These are phyloP conservation scores for Leptura quadrifasciata DNA, from an alignment of 2,888 invertebrate genomes.

Conservation along the genomic window DNA sequence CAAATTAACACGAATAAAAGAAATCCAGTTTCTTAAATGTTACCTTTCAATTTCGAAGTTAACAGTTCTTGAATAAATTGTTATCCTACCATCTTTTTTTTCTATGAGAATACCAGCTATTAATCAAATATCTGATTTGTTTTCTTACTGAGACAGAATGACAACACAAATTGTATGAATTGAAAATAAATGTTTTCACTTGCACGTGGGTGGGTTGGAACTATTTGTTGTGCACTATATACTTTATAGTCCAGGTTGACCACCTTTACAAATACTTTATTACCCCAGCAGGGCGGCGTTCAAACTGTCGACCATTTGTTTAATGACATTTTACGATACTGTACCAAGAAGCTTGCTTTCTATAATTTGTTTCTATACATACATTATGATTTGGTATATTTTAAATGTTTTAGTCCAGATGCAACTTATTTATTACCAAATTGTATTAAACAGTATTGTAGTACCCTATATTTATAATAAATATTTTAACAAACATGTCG, in stretches of 20 bases:
- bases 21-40: no score
- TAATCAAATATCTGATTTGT: no score
- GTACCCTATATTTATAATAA: no score
- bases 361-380: slow-evolving; percentile 16
- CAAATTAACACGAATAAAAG: no score
- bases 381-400: neutral
- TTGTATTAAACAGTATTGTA: no score
- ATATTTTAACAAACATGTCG: no score
- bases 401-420: neutral
- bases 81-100: no score
- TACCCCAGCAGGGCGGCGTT: slow-evolving; percentile 44
- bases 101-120: no score
- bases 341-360: slow-evolving; percentile 38
- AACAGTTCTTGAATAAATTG: no score
- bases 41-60: no score
- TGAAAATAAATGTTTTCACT: slow-evolving; percentile 22
- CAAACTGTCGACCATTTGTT: slow-evolving; percentile 45
- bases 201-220: slow-evolving; percentile 35
- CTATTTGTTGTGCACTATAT: slow-evolving; percentile 35
- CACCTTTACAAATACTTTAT: slow-evolving; percentile 51
- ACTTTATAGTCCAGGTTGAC: slow-evolving; percentile 43
- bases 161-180: slow-evolving; percentile 33
- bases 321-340: slow-evolving; percentile 42
- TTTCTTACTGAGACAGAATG: no score
- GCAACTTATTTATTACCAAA: neutral